Percentiles rank a stretch among this genome's conserved stretches.
Evolutionary conservation across 2,113 vertebrate genomes (phyloP).

Genomic region (Oncorhynchus clarkii): DNA sequence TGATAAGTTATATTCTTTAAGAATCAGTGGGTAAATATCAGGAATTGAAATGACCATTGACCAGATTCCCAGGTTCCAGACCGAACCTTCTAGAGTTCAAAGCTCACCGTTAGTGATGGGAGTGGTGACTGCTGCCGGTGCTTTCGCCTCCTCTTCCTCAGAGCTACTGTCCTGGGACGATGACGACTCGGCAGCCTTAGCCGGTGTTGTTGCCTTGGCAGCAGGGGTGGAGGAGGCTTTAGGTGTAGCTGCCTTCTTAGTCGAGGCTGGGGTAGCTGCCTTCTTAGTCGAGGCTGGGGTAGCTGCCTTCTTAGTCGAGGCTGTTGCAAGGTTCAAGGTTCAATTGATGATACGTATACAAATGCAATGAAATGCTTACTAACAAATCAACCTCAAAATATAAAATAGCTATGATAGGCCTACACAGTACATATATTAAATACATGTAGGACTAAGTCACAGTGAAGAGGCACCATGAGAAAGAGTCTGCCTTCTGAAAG

Average conservation of each 20-base stretch:
- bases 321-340: not conserved
- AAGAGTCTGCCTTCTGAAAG: slow-evolving; percentile 17
- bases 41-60: no score
- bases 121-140: slow-evolving; percentile 61
- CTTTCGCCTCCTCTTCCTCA: slow-evolving; percentile 59
- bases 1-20: no score
- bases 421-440: no score
- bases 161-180: slow-evolving; percentile 78
- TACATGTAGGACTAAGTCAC: no score
- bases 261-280: slow-evolving; percentile 21
- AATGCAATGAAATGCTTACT: no score
- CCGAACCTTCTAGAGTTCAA: not conserved
- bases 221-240: slow-evolving; percentile 40
- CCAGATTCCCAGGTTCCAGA: no score
- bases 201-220: slow-evolving; percentile 30
- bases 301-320: slow-evolving; percentile 53
- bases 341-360: not conserved
- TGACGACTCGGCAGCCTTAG: slow-evolving; percentile 63
- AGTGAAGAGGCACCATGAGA: no score
- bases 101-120: slow-evolving; percentile 58
- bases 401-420: no score
- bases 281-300: slow-evolving; percentile 56
- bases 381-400: no score
- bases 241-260: slow-evolving; percentile 60
- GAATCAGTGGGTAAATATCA: no score